Percentiles rank a stretch among this genome's conserved stretches.
These are phyloP conservation scores for Eupeodes luniger DNA, from an alignment of 2,888 invertebrate species.

Conservation along the genomic window DNA sequence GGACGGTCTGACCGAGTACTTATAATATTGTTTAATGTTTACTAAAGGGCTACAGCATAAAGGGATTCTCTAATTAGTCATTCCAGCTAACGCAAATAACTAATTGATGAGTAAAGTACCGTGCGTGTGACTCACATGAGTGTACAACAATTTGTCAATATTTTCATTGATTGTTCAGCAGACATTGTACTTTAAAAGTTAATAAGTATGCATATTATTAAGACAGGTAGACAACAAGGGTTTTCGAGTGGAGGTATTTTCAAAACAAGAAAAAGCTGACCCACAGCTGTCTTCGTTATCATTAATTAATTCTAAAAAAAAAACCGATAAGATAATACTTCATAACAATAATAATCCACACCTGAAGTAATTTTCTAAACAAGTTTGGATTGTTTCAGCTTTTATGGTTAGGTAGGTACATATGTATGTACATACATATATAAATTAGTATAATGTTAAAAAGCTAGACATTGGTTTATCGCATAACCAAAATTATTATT, in stretches of 20 bases:
- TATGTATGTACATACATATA: not conserved
- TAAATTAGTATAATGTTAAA: not conserved
- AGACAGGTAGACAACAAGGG: not conserved
- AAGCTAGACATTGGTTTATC: not conserved
- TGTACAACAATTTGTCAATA: not conserved
- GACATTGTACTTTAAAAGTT: not conserved
- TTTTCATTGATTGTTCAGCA: not conserved
- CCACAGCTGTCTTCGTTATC: not conserved
- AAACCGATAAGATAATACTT: not conserved
- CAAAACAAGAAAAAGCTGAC: not conserved
- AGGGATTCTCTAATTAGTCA: slow-evolving; percentile 21
- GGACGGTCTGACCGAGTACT: too few relatives aligned
- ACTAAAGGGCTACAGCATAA: not conserved
- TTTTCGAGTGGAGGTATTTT: not conserved
- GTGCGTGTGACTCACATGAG: not conserved
- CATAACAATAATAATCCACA: not conserved
- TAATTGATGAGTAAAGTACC: not conserved
- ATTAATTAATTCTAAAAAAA: not conserved
- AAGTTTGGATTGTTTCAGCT: not conserved
- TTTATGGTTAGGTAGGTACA: not conserved
- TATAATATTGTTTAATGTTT: not conserved
- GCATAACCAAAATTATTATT: not conserved
- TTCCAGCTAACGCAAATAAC: not conserved
- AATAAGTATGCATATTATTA: not conserved
- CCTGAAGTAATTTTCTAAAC: not conserved